Conservation (phyloP, 2,113 vertebrate species). For the Amazona vittata region DNA sequence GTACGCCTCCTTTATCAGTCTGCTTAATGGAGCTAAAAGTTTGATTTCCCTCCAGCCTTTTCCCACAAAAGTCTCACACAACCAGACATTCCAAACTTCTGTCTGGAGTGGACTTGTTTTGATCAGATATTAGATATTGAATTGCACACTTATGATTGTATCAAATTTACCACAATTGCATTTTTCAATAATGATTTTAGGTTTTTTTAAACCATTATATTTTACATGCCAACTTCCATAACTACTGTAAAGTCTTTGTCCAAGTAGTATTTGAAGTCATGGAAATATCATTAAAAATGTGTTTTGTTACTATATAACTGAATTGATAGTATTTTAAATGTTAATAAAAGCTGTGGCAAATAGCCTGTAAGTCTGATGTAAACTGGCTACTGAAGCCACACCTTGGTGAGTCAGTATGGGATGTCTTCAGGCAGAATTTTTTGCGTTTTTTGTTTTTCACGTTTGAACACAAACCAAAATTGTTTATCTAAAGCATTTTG, state of each 20-base stretch:
- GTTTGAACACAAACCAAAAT: background rate
- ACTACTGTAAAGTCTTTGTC: background rate
- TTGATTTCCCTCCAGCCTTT: background rate
- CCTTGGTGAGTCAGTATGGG: background rate
- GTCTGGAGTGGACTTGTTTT: background rate
- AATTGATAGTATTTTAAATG: background rate
- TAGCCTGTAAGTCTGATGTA: background rate
- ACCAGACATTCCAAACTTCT: background rate
- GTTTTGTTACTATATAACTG: background rate
- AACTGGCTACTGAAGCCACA: background rate
- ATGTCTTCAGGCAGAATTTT: background rate
- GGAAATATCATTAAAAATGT: background rate
- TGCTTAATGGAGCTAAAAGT: background rate
- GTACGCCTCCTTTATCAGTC: accelerated
- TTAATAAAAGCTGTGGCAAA: background rate
- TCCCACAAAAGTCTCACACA: background rate
- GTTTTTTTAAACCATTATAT: background rate
- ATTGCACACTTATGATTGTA: background rate
- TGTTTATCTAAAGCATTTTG: background rate
- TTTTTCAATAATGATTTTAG: background rate
- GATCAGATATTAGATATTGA: background rate
- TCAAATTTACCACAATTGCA: background rate
- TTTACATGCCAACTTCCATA: background rate
- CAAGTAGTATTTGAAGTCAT: background rate
- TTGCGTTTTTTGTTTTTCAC: background rate